Evolutionary conservation across 2,113 vertebrate genomes (phyloP).

Genomic region (Anseranas semipalmata): DNA sequence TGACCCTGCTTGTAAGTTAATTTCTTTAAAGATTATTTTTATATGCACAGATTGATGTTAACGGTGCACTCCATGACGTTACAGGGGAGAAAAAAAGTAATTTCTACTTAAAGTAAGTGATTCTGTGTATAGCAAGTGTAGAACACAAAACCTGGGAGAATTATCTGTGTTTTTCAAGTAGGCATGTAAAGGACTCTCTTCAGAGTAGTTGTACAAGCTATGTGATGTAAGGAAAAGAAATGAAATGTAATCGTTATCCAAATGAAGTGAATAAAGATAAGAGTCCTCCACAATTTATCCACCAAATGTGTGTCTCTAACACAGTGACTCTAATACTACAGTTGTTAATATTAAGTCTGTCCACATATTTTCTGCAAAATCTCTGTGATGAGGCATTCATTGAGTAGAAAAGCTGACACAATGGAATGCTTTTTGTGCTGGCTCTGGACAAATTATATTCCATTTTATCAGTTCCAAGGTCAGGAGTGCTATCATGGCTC

Average conservation of each 20-base stretch:
- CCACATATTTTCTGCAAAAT: slow-evolving; percentile 37
- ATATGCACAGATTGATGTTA: neutral
- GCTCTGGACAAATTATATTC: slow-evolving; percentile 31
- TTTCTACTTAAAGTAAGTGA: neutral
- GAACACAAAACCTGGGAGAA: neutral
- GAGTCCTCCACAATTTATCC: slow-evolving; percentile 11
- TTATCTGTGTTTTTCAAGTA: neutral
- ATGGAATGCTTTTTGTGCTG: slow-evolving; percentile 30
- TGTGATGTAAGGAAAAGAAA: neutral
- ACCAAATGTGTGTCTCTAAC: neutral
- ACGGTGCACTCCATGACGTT: neutral
- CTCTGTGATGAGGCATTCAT: slow-evolving; percentile 22
- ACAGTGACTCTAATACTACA: neutral
- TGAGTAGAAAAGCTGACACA: slow-evolving; percentile 34
- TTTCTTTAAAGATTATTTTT: neutral
- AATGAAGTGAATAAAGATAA: neutral
- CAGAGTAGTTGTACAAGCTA: neutral
- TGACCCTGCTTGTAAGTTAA: neutral
- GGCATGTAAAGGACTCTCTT: neutral
- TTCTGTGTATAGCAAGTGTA: neutral
- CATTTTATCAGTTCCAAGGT: slow-evolving; percentile 53
- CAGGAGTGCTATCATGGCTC: neutral
- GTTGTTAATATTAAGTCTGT: slow-evolving; percentile 32
- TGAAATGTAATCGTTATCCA: slow-evolving; percentile 14
- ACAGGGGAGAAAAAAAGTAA: neutral